Base-by-base conservation (phyloP, 2,113 vertebrate genomes). In the Puffinus mauretanicus region DNA sequence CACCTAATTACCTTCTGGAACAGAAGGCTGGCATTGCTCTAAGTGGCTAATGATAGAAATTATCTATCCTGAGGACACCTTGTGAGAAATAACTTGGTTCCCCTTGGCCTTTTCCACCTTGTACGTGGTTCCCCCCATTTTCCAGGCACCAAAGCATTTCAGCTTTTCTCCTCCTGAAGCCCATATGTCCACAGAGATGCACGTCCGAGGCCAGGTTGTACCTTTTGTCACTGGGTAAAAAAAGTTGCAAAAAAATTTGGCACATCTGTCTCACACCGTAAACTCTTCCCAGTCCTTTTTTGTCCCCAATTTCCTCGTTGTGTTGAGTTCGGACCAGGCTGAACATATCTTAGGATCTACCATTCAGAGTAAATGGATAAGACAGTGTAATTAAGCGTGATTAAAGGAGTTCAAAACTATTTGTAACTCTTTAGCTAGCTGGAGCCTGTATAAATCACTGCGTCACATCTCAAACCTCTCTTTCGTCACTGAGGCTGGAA, bases 161-260 rank as follows among this genome's bases (percentile, higher is more conserved):
- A 10, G 6, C 24, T 66, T 66, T 62, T 25, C 38, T 52, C 13
- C 29, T 55, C 55, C 18, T 58, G 46, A 24, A 78, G 40, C 25
- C 60, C 1, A 0, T 8, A 0, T 1, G 0, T 30, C 24, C 42
- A 8, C 42, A 40, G 58, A 61, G 64, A 8, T 44, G 36, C 21
- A 22, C 12, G 34, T 58, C 30, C 0, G 0, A 78, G 46, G 46
- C 51, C 52, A 32, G 70, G 62, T 36, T 3, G 2, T 29, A 4
- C 34, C 29, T 86, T 83, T 44, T 42, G 18, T 30, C 27, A 5
- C 15, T 4, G 6, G 10, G 30, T 27, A 42, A 49, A 84, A 77
- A 18, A 11, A 32, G 6, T 16, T 13, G 44, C 62, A n/a, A 16
- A 52, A 65, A 7, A 19, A 20, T 11, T 9, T 10, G 40, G 20